Conservation (phyloP, 2,888 invertebrate genomes). For the Gerris lacustris region DNA sequence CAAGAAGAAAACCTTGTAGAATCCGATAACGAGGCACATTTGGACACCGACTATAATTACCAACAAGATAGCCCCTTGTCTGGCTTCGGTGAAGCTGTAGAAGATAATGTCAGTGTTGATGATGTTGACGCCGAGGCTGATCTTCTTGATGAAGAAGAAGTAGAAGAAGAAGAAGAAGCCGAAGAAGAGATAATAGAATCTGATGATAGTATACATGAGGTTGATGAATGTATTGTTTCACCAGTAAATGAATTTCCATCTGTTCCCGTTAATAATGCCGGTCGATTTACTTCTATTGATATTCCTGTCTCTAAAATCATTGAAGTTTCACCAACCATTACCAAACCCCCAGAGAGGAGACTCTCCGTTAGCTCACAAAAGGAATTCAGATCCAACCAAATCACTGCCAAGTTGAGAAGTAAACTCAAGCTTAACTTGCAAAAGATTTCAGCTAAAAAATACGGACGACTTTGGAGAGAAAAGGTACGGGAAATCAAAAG, state of each 20-base stretch:
- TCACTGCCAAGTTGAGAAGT: slow-evolving; percentile 29
- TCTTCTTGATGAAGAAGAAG: slow-evolving; percentile 27
- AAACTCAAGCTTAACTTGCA: slow-evolving; percentile 28
- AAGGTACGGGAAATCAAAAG: slow-evolving; percentile 32
- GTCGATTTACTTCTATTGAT: neutral
- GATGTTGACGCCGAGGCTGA: slow-evolving; percentile 19
- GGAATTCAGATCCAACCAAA: slow-evolving; percentile 4
- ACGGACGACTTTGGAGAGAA: slow-evolving; percentile 25
- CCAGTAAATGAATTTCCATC: neutral
- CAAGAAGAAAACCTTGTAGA: neutral
- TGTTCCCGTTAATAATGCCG: too few species aligned
- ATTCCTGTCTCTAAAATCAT: neutral
- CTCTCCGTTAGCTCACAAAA: neutral
- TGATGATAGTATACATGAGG: slow-evolving; percentile 16
- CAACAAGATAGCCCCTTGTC: neutral
- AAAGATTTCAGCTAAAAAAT: slow-evolving; percentile 30
- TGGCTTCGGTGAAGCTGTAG: neutral
- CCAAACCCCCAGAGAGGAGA: neutral
- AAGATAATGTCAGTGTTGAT: neutral
- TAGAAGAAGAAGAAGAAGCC: slow-evolving; percentile 26
- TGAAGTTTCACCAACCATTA: slow-evolving; percentile 6
- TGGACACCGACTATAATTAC: neutral
- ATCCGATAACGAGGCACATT: slow-evolving; percentile 8
- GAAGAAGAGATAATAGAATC: slow-evolving; percentile 22
- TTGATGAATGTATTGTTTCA: neutral